Base-by-base conservation (phyloP, 2,888 invertebrate genomes). In the Margaritifera margaritifera region DNA sequence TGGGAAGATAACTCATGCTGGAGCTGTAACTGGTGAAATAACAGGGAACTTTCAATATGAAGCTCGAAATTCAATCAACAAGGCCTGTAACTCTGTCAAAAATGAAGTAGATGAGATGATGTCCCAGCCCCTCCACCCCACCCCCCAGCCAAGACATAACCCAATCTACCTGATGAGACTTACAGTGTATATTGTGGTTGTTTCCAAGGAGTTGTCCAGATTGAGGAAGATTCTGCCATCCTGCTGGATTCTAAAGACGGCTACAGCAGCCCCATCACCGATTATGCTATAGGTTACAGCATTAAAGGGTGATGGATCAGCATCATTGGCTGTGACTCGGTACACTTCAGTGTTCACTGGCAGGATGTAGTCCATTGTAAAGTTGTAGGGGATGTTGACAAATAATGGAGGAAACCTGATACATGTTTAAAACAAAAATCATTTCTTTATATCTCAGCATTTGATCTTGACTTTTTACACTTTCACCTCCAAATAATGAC, bases 291-390 rank as follows among this genome's bases (percentile, higher is more conserved):
- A 87, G 6, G 77, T 70, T 3, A 87, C 68, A 0, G 68, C 75
- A 64, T 86, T 84, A 77, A 81, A 82, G 11, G 87, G 87, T 8
- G 78, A 63, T 5, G 56, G 62, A 69, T 84, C 84, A 31, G 65
- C 58, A 62, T 84, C 84, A 20, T 25, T 56, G 6, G 82, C 80
- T 25, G 71, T 66, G 1, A 80, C 79, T 22, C 66, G 66, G 55
- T 72, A 75, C 1, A 84, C 75, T 19, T 52, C 24, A 0, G 68
- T 66, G 11, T 42, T 63, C 8, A 63, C 25, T 18, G 52, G 24
- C 18, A 68, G 54, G 20, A 79, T 80, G 53, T 78, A 75, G 62
- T 81, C 72, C 18, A 83, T 74, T 20, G 60, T 55, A 18, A 64
- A 74, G 25, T 62, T 62, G 54, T 79, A 79, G 11, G 79, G 79